A percentile compares a stretch with the other conserved stretches of the same genome.
These are phyloP conservation scores for Pseudocheirus occidentalis DNA, from an alignment of 2,797 vertebrate genomes.

Conservation along the genomic window DNA sequence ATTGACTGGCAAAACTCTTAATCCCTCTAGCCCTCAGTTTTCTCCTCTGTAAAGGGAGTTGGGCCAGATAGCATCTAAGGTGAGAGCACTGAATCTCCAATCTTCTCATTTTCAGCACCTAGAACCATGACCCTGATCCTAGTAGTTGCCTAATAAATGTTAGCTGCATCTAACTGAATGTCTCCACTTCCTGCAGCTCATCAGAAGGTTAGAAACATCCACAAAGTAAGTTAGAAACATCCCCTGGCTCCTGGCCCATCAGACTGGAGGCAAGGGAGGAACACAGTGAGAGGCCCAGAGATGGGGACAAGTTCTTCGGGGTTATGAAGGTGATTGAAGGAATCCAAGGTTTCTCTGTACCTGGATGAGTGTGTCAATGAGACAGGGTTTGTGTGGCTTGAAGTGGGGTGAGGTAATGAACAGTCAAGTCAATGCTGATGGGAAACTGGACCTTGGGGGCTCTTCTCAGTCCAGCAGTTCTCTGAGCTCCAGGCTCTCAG, in stretches of 20 bases:
- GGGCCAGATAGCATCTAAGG: background rate
- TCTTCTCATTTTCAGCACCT: background rate
- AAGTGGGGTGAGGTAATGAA: background rate
- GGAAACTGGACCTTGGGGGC: background rate
- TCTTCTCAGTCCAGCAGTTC: background rate
- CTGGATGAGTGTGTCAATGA: background rate
- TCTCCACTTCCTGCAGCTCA: background rate
- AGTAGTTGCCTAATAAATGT: background rate
- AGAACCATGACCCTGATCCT: background rate
- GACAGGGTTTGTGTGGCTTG: background rate
- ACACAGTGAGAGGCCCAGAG: background rate
- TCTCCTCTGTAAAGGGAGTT: background rate
- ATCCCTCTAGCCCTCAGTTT: background rate
- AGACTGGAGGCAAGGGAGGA: background rate
- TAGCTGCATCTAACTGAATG: background rate
- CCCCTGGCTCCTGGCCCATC: background rate
- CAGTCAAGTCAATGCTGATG: background rate
- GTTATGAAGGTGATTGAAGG: background rate
- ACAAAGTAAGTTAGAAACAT: background rate
- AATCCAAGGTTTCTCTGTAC: background rate
- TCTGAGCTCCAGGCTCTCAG: background rate
- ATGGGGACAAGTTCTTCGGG: background rate
- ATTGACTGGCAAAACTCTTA: background rate
- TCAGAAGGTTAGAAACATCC: background rate
- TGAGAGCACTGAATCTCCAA: background rate